Evolutionary conservation across 23 tunicate species (phyloP), one percentile per base, ranked within the genome.

Genomic region (Ciona savignyi): DNA sequence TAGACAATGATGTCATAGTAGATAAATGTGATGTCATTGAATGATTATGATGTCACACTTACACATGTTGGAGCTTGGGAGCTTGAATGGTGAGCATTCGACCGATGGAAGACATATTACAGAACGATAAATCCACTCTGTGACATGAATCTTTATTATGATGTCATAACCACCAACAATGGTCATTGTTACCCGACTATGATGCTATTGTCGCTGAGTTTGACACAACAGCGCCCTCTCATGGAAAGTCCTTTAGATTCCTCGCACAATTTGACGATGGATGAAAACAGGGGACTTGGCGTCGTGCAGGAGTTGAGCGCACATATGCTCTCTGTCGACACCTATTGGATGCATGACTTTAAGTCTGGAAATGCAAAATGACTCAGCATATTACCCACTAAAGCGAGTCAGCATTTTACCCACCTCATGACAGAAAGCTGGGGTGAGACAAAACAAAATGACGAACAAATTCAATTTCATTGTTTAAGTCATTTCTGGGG

Each of bases 91-190:
- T 11, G 4, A 63, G 67, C 6, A 9, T 6, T 20, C 28, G 26
- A 25, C 24, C 24, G 28, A 63, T 23, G 15, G 67, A 63, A 25
- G 67, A 9, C 6, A 63, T 4, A 63, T 63, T 63, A 22, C 67
- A 63, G 28, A n/a, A 25, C 22, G 67, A 63, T 63, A 63, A 25
- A 63, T 63, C 67, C 26, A 63, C 67, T 63, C 67, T 63, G 26
- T 63, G 28, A 63, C 24, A n/a, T n/a, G n/a, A n/a, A n/a, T n/a
- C n/a, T n/a, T n/a, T n/a, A n/a, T n/a, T n/a, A n/a, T n/a, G n/a
- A n/a, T n/a, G n/a, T n/a, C n/a, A n/a, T n/a, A n/a, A n/a, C n/a
- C n/a, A n/a, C n/a, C n/a, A n/a, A n/a, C n/a, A n/a, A n/a, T n/a
- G n/a, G n/a, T n/a, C n/a, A n/a, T n/a, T n/a, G n/a, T n/a, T 63